Base-by-base conservation (phyloP, 2,888 invertebrate species). In the Pachliopta kotzebuea region DNA sequence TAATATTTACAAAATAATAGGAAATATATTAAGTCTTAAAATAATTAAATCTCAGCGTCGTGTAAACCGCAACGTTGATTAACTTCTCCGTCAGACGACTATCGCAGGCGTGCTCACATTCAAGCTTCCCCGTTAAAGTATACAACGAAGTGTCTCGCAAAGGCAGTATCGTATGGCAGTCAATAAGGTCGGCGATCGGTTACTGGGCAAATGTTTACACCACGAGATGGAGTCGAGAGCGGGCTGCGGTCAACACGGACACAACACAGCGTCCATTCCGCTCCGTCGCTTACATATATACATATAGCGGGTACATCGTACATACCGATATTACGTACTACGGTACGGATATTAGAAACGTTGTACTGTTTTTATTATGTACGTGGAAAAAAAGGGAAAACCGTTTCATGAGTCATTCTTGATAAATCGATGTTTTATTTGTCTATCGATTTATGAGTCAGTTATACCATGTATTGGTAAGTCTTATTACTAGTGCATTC, bases 141-240 rank as follows among this genome's bases (percentile, higher is more conserved):
- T 79, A 73, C 58, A 62, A 60, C 70, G 69, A 75, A 75, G 76
- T 79, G 77, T 81, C 82, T 83, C 79, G 80, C 80, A 79, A 80
- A 78, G 74, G 77, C 80, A 14, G 21, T 86, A 85, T 86, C 83
- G 71, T 71, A 77, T 83, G 70, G 76, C 81, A 78, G 80, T 80
- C 83, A 83, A 81, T 83, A 81, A 80, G 80, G 83, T 76, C 78
- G 75, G 73, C 70, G 81, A 84, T 86, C 83, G 80, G 83, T 83
- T 82, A 76, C 84, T 80, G 73, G 69, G 73, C 84, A 85, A 88
- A 88, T 88, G 86, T 88, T 88, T 84, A 82, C 78, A 72, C 71
- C 76, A 75, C 78, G 76, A 81, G 80, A 83, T 79, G 70, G 78
- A 80, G 77, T 59, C 65, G 68, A 73, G 71, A 76, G 73, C 67